These are phyloP conservation scores for Acridotheres tristis DNA, from an alignment of 2,797 vertebrate genomes.

Conservation along the genomic window DNA sequence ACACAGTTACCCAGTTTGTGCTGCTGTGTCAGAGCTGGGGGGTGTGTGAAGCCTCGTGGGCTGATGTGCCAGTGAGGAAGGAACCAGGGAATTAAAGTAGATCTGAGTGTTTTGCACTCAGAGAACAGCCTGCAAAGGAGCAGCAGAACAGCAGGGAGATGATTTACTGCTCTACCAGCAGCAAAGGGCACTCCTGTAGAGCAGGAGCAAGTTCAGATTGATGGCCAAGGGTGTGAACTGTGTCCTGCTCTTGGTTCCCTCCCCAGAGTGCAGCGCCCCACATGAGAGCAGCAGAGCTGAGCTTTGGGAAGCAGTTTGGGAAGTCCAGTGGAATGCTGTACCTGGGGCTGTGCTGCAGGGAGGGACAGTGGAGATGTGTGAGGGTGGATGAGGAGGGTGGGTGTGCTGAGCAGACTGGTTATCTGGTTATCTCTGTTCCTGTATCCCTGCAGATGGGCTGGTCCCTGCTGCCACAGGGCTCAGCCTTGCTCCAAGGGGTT, in stretches of 20 bases:
- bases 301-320: neutral
- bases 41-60: neutral
- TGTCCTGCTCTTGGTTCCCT: accelerated
- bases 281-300: neutral
- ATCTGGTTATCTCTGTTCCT: neutral
- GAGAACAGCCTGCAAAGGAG: neutral
- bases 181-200: neutral
- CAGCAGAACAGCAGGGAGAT: neutral
- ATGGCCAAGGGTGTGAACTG: neutral
- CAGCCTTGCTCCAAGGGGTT: accelerated
- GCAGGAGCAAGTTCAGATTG: neutral
- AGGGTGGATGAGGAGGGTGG: accelerated
- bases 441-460: accelerated
- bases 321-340: accelerated
- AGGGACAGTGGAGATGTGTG: accelerated
- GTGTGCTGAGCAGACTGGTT: neutral
- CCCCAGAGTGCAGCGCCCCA: accelerated
- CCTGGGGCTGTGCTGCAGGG: neutral
- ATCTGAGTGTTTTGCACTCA: neutral
- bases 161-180: neutral
- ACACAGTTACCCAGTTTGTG: neutral
- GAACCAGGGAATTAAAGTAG: neutral
- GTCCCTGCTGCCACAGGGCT: neutral
- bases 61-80: neutral
- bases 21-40: neutral